These are phyloP conservation scores for Sebastes paucispinis DNA, from an alignment of 2,797 vertebrate genomes.

Conservation along the genomic window DNA sequence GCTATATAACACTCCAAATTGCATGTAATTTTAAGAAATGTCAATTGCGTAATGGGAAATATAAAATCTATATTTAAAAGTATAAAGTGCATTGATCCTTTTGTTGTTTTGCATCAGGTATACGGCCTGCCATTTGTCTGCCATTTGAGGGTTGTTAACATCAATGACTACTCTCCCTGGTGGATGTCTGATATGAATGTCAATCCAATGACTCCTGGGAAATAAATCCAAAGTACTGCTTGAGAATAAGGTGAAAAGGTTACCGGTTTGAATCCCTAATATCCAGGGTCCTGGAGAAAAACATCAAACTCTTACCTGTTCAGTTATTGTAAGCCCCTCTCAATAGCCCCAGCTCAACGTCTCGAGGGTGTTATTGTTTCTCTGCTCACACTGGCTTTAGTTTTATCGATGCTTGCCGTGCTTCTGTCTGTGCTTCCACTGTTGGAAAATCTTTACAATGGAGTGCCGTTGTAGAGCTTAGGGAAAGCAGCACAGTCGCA, in stretches of 20 bases:
- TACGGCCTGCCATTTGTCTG: background rate
- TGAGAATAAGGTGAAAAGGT: background rate
- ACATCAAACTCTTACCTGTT: conserved; percentile 1
- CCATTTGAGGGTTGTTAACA: conserved; percentile 14
- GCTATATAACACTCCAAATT: background rate
- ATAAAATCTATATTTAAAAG: background rate
- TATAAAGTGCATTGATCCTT: background rate
- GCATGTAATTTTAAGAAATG: background rate
- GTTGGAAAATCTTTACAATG: conserved; percentile 15
- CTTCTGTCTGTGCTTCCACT: conserved; percentile 5
- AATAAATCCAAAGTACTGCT: conserved; percentile 12
- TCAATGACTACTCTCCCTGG: background rate
- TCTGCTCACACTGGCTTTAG: conserved; percentile 7
- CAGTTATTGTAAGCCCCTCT: background rate
- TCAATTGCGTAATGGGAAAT: background rate
- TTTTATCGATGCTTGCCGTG: conserved; percentile 28
- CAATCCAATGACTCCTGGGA: conserved; percentile 21
- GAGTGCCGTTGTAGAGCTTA: background rate
- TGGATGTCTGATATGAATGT: conserved; percentile 28
- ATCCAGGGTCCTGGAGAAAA: background rate
- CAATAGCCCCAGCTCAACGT: background rate
- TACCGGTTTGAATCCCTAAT: background rate
- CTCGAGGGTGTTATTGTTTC: conserved; percentile 24
- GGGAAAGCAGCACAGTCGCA: background rate
- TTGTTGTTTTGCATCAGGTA: background rate